Evolutionary conservation across 2,797 vertebrate species (phyloP).

Genomic region (Falco rusticolus): DNA sequence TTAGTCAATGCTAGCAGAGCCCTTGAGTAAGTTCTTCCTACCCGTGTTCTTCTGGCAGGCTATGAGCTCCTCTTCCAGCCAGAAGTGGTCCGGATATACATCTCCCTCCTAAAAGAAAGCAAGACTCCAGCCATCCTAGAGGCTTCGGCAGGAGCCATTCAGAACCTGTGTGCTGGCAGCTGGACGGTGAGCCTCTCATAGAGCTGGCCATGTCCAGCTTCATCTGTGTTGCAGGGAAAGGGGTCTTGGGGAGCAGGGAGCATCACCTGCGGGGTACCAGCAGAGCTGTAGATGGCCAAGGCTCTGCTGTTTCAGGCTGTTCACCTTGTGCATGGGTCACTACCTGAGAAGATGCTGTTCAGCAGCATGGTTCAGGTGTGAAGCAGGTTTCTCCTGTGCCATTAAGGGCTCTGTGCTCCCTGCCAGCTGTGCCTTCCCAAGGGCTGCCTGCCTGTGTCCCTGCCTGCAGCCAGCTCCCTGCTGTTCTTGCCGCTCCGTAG

Average conservation of each 20-base stretch:
- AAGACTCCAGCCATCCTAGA: conserved; percentile 91
- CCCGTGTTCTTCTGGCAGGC: conserved; percentile 73
- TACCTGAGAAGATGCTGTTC: fast-evolving
- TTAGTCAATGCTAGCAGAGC: neutral
- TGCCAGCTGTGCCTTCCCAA: neutral
- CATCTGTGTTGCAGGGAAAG: neutral
- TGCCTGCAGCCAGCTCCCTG: neutral
- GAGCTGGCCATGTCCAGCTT: fast-evolving
- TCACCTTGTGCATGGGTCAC: fast-evolving
- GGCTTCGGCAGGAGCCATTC: conserved; percentile 93
- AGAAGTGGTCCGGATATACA: conserved; percentile 93
- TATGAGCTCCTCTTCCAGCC: conserved; percentile 95
- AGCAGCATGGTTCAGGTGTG: neutral
- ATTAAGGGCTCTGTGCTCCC: neutral
- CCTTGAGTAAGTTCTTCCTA: neutral
- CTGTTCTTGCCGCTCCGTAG: neutral
- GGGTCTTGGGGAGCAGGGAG: neutral
- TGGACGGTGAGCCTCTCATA: conserved; percentile 85
- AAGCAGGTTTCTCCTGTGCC: neutral
- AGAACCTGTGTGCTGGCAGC: conserved; percentile 94
- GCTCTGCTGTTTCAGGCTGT: neutral
- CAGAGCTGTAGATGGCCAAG: neutral
- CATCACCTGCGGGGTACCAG: fast-evolving
- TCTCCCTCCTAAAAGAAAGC: conserved; percentile 90
- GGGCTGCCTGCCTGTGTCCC: neutral